phyloP scores from a whole-genome alignment of 2,797 vertebrate genomes.

The Serranus cabrilla region DNA sequence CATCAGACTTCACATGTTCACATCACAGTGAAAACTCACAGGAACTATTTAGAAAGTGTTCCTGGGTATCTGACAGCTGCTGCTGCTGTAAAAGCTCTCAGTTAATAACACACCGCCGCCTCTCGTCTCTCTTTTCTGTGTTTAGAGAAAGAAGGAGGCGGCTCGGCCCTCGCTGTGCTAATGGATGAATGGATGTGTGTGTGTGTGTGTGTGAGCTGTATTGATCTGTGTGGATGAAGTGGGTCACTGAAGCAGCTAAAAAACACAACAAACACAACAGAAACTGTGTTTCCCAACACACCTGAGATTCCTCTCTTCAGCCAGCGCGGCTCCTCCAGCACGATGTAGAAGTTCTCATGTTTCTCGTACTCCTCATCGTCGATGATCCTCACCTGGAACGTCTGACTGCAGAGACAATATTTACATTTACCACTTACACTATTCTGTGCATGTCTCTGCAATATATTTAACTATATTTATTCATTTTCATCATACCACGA shows the following conservation, averaged over 20 bases:
- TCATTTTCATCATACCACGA: too few species aligned
- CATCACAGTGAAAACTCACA: background rate
- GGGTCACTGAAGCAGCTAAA: background rate
- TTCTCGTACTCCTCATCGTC: constrained; percentile 95
- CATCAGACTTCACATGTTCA: background rate
- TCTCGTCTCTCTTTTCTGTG: background rate
- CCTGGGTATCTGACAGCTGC: background rate
- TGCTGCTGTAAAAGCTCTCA: background rate
- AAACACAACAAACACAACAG: background rate
- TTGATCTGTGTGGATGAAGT: constrained; percentile 21
- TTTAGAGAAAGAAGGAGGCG: background rate
- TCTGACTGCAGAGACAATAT: constrained; percentile 85
- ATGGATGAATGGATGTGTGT: constrained; percentile 1
- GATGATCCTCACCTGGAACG: constrained; percentile 89
- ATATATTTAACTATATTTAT: too few species aligned
- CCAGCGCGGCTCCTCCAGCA: constrained; percentile 92
- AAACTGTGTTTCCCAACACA: constrained; percentile 29
- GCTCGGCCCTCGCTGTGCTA: background rate
- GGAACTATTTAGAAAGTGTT: too few species aligned
- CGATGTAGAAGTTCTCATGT: constrained; percentile 92
- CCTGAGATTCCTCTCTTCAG: constrained; percentile 93
- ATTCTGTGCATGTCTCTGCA: too few species aligned
- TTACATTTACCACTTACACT: too few species aligned
- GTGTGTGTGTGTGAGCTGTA: constrained; percentile 11
- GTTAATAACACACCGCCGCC: background rate